Conservation (phyloP, 2,113 vertebrate species). For the Elachura formosa region DNA sequence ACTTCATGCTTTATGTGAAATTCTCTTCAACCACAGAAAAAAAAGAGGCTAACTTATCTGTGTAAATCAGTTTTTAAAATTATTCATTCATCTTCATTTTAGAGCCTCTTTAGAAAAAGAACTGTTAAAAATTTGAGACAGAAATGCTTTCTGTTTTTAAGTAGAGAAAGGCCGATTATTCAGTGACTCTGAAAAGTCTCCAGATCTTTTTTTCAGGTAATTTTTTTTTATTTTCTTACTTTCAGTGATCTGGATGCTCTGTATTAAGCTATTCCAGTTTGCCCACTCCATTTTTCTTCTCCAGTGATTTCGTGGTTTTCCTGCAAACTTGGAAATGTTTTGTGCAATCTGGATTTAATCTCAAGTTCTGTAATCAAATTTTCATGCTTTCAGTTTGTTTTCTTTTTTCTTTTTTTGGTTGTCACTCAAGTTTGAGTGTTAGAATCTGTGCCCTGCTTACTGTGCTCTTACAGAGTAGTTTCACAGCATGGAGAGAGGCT, state of each 20-base stretch:
- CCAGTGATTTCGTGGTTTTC: neutral
- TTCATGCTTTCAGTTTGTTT: neutral
- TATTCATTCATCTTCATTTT: neutral
- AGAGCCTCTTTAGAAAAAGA: neutral
- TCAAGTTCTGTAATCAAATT: slow-evolving; percentile 3
- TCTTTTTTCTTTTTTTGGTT: neutral
- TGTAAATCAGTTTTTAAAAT: neutral
- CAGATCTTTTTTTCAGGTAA: neutral
- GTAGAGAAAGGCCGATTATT: neutral
- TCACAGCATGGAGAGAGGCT: neutral
- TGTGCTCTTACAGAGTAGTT: neutral
- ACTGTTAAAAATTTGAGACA: neutral
- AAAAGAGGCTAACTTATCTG: neutral
- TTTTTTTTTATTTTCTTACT: neutral
- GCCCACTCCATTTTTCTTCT: neutral
- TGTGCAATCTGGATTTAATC: slow-evolving; percentile 1
- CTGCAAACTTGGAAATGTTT: neutral
- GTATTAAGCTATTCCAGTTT: neutral
- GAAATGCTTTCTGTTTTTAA: neutral
- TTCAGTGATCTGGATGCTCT: neutral
- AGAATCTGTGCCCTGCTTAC: neutral
- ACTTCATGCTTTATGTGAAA: neutral
- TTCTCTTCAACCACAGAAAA: neutral
- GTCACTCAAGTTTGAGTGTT: neutral
- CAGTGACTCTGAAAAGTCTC: neutral